Evolutionary conservation across 2,888 invertebrate species (phyloP), one percentile per base, ranked within the genome.

Genomic region (Cheilosia soror): DNA sequence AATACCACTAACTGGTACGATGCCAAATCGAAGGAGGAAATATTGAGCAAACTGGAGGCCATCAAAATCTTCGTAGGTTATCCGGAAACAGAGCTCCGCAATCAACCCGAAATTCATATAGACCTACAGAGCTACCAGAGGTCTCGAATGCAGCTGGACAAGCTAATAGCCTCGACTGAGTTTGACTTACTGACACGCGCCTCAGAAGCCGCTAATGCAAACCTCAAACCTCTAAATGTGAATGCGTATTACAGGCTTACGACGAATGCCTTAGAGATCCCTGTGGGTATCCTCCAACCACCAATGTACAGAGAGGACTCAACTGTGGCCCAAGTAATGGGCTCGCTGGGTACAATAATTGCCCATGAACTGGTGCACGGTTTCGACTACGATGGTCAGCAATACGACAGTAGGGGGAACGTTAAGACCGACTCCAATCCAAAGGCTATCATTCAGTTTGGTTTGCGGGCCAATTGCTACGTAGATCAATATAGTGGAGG

Each of bases 311-410:
- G 86, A 15, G 79, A 63, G 2, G 79, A 87, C 11, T 49, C 87
- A n/a, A 77, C 85, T 7, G 55, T 58, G 4, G 87, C 90, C 0
- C 88, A 87, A 3, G 66, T 89, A 0, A 84, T 89, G 51, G 91
- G 90, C 42, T 88, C 90, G 0, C 42, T 91, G 25, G 90, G 89
- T 9, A 90, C 89, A 11, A 90, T 91, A 3, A 72, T 91, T 15
- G 90, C 89, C 1, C 92, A 91, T 77, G 91, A 91, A 82, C 82
- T 91, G 47, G 53, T 91, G 49, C 91, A 91, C 57, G 91, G 90
- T 51, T 90, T 92, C 55, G 91, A 91, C 75, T 92, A 90, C 53
- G 91, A 91, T 65, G 91, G 92, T 37, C 87, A 91, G 7, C 90
- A 90, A 68, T 91, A 91, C 53, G 91, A 91, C 66, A 88, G 89